Base-by-base conservation (phyloP, 2,888 invertebrate genomes). In the Ctenicera cuprea region DNA sequence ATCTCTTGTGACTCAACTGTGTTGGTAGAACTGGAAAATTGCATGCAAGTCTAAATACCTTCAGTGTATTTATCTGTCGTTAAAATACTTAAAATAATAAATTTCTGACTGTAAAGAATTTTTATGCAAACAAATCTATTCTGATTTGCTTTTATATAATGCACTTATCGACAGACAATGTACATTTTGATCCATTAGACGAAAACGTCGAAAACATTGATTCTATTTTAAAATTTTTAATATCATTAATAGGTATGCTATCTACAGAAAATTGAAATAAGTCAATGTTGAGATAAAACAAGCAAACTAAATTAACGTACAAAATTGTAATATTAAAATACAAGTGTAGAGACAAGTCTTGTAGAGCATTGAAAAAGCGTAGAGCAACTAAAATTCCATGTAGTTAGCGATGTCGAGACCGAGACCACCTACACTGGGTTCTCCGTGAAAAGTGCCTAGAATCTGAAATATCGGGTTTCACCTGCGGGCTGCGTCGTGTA, bases 401-500 rank as follows among this genome's bases (percentile, higher is more conserved):
- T 74, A 76, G 62, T 65, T 69, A 70, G 69, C 57, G 68, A 69
- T 68, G 69, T 73, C 50, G 68, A 71, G 66, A 52, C 20, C 59
- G 71, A 76, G 80, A 80, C 80, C 80, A 80, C 80, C 80, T 80
- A 80, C 79, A 75, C 79, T 59, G 73, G 71, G 67, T 75, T 71
- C 70, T 70, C 68, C 63, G 62, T 73, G 75, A 74, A 75, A 76
- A 73, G 71, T 65, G 72, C 71, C 63, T 68, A 68, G 65, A 69
- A 74, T 72, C 67, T 71, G 66, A 72, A 72, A 72, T 74, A 85
- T 85, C 85, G 79, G 76, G 80, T 85, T 85, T 81, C 85, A 85
- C 83, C 83, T 85, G 84, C 84, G 84, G 85, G 85, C 83, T 82
- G 80, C 82, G 80, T 79, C 83, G 83, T 75, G 85, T 83, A 85